Evolutionary conservation across 2,113 vertebrate genomes (phyloP), one percentile per base, ranked within the genome.

Genomic region (Otocyon megalotis): DNA sequence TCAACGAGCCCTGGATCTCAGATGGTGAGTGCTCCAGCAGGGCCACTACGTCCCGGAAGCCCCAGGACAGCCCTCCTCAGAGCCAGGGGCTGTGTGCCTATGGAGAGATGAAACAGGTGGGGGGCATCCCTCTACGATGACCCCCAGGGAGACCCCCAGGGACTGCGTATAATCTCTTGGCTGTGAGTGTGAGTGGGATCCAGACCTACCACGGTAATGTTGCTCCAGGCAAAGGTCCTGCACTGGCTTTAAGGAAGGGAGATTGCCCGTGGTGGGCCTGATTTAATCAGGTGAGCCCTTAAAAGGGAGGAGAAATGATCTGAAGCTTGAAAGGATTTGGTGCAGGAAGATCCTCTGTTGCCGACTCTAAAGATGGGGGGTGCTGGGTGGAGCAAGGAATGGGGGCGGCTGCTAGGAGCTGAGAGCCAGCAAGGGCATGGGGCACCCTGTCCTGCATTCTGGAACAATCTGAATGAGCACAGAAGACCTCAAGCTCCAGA

Each of bases 11-110:
- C 17, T 5, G 28, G 22, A n/a, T 28, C 9, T 54, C 77, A 30
- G 48, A n/a, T 5, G 1, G 19, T 4, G 5, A 32, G 10, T 20
- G 4, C 32, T 30, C 77, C 48, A 0, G 14, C 26, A 13, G 6
- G 22, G 35, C n/a, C 8, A 1, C 50, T 22, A 15, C 12, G 0
- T 67, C 32, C 58, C 24, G 0, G 71, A 11, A 7, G 71, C 71
- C 7, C 35, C 1, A 13, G 35, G 28, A 35, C 35, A 43, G 71
- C 22, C 54, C 35, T 74, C 35, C 71, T 74, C 71, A 72, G 37
- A 48, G 14, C 4, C 5, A 8, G 58, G 19, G 30, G 10, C 32
- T 15, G 15, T 35, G 8, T 32, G 54, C 81, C 43, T 12, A 26
- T 2, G 17, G 30, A 48, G 30, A 56, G 2, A 13, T 5, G 37